Evolutionary conservation across 2,888 invertebrate species (phyloP).

Genomic region (Coleophora deauratella): DNA sequence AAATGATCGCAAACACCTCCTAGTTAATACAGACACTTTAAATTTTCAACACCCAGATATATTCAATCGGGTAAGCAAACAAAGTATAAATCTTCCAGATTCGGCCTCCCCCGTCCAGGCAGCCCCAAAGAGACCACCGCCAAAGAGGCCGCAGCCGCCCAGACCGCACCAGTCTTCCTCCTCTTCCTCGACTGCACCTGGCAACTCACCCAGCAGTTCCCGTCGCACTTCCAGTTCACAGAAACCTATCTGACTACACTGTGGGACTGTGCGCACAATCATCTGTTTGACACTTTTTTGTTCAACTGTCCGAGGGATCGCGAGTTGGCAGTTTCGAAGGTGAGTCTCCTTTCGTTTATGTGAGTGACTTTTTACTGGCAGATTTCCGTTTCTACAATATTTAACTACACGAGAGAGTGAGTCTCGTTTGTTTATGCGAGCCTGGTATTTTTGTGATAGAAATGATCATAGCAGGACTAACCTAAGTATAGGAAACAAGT

Average conservation of each 20-base stretch:
- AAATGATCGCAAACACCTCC: too few species aligned
- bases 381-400: too few species aligned
- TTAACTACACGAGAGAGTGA: too few species aligned
- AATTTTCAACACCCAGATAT: too few species aligned
- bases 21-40: too few species aligned
- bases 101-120: slow-evolving; percentile 79
- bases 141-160: slow-evolving; percentile 48
- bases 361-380: too few species aligned
- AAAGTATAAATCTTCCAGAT: too few species aligned
- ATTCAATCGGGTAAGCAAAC: too few species aligned
- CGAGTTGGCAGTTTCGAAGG: slow-evolving; percentile 76
- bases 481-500: too few species aligned
- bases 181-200: slow-evolving; percentile 95
- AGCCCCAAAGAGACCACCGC: slow-evolving; percentile 62
- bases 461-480: too few species aligned
- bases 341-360: slow-evolving; percentile 41
- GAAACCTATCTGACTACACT: slow-evolving; percentile 93
- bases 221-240: slow-evolving; percentile 91
- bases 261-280: slow-evolving; percentile 92
- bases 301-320: slow-evolving; percentile 90
- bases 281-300: slow-evolving; percentile 93
- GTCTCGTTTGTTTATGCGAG: not conserved
- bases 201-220: slow-evolving; percentile 92
- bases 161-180: slow-evolving; percentile 85
- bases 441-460: too few species aligned